Conservation (phyloP, 1,140 invertebrate genomes). For the Leptinotarsa lineolata region DNA sequence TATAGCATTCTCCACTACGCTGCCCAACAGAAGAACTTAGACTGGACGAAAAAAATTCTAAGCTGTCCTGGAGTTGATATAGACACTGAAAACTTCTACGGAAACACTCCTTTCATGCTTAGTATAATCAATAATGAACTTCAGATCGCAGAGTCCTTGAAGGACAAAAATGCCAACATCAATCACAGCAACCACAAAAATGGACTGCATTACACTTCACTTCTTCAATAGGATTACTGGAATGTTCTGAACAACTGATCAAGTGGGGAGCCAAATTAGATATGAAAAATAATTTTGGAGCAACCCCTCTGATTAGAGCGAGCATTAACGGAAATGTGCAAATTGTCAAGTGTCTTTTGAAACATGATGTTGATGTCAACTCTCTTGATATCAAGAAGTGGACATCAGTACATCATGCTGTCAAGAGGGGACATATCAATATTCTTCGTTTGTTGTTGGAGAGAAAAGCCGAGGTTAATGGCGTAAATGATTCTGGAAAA, state of each 20-base stretch:
- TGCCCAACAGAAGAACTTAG: neutral
- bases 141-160: neutral
- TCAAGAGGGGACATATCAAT: neutral
- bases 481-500: neutral
- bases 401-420: constrained; percentile 13
- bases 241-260: neutral
- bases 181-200: constrained; percentile 1
- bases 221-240: neutral
- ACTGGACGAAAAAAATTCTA: neutral
- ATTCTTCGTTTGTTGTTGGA: neutral
- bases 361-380: constrained; percentile 3
- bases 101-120: neutral
- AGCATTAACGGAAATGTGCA: too few species aligned
- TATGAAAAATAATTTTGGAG: neutral
- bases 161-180: constrained; percentile 2
- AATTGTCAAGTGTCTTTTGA: neutral
- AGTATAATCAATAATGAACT: constrained; percentile 1
- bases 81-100: neutral
- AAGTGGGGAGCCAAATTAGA: neutral
- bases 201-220: constrained; percentile 12
- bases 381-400: neutral
- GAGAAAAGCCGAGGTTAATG: constrained; percentile 12
- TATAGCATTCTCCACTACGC: neutral
- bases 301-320: constrained; percentile 13
- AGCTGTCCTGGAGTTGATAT: neutral